Base-by-base conservation (phyloP, 2,113 vertebrate genomes). In the Psilopsiagon aymara region DNA sequence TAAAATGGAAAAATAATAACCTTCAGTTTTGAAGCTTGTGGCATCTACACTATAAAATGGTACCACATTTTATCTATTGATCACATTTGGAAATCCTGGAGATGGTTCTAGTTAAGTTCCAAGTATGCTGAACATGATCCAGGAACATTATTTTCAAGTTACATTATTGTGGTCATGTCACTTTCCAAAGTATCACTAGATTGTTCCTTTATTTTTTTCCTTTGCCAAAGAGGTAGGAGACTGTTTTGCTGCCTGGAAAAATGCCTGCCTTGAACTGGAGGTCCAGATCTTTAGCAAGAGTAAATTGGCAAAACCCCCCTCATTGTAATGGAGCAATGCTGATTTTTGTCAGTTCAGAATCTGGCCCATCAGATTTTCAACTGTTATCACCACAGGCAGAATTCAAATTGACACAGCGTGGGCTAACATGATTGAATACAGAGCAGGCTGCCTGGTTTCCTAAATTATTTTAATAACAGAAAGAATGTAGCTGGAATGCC, bases 401-500 rank as follows among this genome's bases (percentile, higher is more conserved):
- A 97, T 96, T 94, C 91, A 97, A 97, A 97, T 95, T 96, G 94
- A 97, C 94, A 63, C 85, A 97, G 97, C 88, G 35, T 94, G 97
- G 95, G 96, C 93, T 97, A 96, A 94, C 94, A 71, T 95, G 97
- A 97, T 93, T 96, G 79, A 97, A 93, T 67, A 51, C 64, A 88
- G 97, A 97, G 82, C 83, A 96, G 96, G 96, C 95, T 95, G 74
- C 92, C 95, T 77, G 55, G 79, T 92, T 97, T 95, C 97, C 95
- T 97, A 95, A 97, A 97, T 97, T 97, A 97, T 97, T 98, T 97
- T 97, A 97, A 98, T 97, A 97, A 97, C 95, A 97, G 97, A 97
- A 98, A 98, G 96, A 98, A 98, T 97, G 97, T 92, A 93, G 88
- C 93, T 67, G 92, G 97, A 97, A 98, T 98, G 97, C 97, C 95